A percentile compares a stretch with the other conserved stretches of the same genome.
Evolutionary conservation across 2,797 vertebrate species (phyloP).

Genomic region (Microctenopoma lineatum): DNA sequence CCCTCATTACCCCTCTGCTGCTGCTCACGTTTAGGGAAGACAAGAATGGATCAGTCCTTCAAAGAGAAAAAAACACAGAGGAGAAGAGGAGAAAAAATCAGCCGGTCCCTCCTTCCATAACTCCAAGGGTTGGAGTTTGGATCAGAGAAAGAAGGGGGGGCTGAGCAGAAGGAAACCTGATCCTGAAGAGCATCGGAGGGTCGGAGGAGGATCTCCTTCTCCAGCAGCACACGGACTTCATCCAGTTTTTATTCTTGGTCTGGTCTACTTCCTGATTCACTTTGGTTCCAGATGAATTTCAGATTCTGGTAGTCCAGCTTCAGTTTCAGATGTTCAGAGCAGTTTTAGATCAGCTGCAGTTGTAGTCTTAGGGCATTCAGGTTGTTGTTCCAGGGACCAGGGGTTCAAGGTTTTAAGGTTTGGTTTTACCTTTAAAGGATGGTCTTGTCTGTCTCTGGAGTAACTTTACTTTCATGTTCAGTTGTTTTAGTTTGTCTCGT

Average conservation of each 20-base stretch:
- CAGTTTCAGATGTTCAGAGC: background rate
- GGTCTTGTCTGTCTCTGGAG: background rate
- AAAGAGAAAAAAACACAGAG: slow-evolving; percentile 55
- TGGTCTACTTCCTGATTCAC: slow-evolving; percentile 52
- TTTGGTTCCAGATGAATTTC: slow-evolving; percentile 25
- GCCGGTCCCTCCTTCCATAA: slow-evolving; percentile 81
- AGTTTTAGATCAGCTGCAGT: background rate
- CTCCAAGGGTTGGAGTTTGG: slow-evolving; percentile 70
- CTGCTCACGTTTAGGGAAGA: slow-evolving; percentile 80
- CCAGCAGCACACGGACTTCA: slow-evolving; percentile 42
- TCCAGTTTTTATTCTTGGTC: slow-evolving; percentile 52
- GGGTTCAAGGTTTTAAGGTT: too few species aligned
- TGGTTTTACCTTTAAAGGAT: background rate
- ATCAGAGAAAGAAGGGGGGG: slow-evolving; percentile 74
- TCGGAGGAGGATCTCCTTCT: slow-evolving; percentile 67
- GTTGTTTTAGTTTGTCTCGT: slow-evolving; percentile 10
- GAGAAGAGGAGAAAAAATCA: slow-evolving; percentile 48
- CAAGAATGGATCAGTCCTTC: slow-evolving; percentile 78
- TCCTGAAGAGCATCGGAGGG: slow-evolving; percentile 62
- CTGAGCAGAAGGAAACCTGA: slow-evolving; percentile 68
- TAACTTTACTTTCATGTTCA: background rate
- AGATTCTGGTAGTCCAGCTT: slow-evolving; percentile 5
- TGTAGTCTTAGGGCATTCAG: background rate
- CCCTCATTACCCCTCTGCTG: slow-evolving; percentile 72
- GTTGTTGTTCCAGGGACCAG: too few species aligned